phyloP scores from a whole-genome alignment of 2,888 invertebrate genomes.

The Linnaemya tessellans region DNA sequence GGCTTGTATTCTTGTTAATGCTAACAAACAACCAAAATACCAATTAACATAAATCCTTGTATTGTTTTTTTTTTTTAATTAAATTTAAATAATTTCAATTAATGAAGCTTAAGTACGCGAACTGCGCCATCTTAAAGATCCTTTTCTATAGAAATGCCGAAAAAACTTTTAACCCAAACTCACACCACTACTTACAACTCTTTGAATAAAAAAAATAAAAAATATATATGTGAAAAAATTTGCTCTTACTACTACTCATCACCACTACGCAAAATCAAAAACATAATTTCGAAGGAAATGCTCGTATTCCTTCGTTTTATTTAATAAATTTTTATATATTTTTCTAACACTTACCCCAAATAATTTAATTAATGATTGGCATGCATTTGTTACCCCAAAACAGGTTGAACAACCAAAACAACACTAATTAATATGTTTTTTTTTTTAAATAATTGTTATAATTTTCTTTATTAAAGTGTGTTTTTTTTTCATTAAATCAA shows the following conservation, averaged over 20 bases:
- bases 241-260: slow-evolving; percentile 41
- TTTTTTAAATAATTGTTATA: slow-evolving; percentile 18
- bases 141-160: not conserved
- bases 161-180: slow-evolving; percentile 66
- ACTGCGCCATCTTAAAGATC: slow-evolving; percentile 5
- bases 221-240: slow-evolving; percentile 14
- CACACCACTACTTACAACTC: slow-evolving; percentile 70
- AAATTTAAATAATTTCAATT: not conserved
- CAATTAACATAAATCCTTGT: slow-evolving; percentile 29
- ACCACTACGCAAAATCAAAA: slow-evolving; percentile 55
- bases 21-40: slow-evolving; percentile 19
- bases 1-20: slow-evolving; percentile 50
- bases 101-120: slow-evolving; percentile 6
- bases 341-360: slow-evolving; percentile 51
- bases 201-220: slow-evolving; percentile 19
- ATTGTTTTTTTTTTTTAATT: not conserved
- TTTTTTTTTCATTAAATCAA: slow-evolving; percentile 38
- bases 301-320: slow-evolving; percentile 56
- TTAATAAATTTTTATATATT: slow-evolving; percentile 10
- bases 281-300: slow-evolving; percentile 56
- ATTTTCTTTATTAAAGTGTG: slow-evolving; percentile 36
- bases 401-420: slow-evolving; percentile 36
- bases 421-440: slow-evolving; percentile 54
- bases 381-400: slow-evolving; percentile 53
- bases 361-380: slow-evolving; percentile 56